Conservation (phyloP, 1,140 invertebrate genomes). For the Lordiphosa stackelbergi region DNA sequence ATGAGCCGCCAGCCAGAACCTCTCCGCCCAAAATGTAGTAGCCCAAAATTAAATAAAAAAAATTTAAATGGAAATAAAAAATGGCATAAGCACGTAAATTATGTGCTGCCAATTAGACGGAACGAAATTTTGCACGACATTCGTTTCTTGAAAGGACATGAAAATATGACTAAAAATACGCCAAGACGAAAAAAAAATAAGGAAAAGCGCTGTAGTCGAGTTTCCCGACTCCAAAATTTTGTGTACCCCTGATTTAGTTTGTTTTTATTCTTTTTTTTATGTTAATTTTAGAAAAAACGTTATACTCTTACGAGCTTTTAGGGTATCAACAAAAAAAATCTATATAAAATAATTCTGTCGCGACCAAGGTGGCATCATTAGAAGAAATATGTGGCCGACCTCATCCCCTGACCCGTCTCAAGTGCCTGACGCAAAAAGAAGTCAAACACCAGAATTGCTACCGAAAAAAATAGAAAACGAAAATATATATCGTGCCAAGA, state of each 20-base stretch:
- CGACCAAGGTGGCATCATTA: constrained; percentile 76
- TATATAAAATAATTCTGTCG: constrained; percentile 73
- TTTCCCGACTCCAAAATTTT: no score
- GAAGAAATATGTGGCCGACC: constrained; percentile 52
- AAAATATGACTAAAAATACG: constrained; percentile 57
- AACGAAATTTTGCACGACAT: constrained; percentile 60
- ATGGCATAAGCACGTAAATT: constrained; percentile 72
- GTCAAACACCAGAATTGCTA: constrained; percentile 68
- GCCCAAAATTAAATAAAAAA: constrained; percentile 25
- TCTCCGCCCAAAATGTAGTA: not conserved
- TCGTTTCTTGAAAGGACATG: constrained; percentile 35
- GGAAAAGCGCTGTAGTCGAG: no score
- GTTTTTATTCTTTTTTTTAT: no score
- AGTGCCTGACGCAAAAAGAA: constrained; percentile 66
- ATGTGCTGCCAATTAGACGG: constrained; percentile 73
- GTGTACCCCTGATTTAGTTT: no score
- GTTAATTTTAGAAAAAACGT: no score
- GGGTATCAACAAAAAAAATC: constrained; percentile 41
- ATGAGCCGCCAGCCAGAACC: constrained; percentile 9
- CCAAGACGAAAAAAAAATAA: constrained; percentile 11
- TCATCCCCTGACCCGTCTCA: constrained; percentile 38
- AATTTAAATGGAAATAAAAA: constrained; percentile 60
- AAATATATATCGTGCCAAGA: constrained; percentile 32
- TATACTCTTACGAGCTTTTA: not conserved
- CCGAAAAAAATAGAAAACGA: constrained; percentile 26